Conservation (phyloP, 2,888 invertebrate species). For the Drosophila borealis region DNA sequence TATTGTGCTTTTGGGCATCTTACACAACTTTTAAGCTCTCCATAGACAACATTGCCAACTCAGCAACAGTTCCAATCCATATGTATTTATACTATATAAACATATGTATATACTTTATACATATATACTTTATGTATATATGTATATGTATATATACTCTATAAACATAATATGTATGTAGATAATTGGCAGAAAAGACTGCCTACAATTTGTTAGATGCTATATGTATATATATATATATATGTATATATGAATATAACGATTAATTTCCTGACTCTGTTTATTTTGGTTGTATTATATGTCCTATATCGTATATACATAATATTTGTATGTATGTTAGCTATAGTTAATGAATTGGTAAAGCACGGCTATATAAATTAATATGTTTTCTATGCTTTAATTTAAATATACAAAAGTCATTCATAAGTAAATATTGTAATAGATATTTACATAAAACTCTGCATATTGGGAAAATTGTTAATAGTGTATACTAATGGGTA, state of each 20-base stretch:
- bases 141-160: conserved; percentile 17
- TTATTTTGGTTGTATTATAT: conserved; percentile 20
- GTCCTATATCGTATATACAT: conserved; percentile 21
- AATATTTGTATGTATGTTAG: not conserved
- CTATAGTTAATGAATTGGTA: conserved; percentile 9
- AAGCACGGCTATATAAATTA: conserved; percentile 5
- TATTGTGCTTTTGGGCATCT: conserved; percentile 7
- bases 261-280: not conserved
- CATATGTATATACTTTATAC: conserved; percentile 19
- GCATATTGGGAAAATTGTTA: conserved; percentile 1
- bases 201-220: conserved; percentile 39
- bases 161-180: conserved; percentile 12
- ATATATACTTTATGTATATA: conserved; percentile 25
- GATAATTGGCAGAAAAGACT: conserved; percentile 36
- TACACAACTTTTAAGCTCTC: conserved; percentile 39
- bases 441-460: conserved; percentile 27
- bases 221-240: conserved; percentile 7
- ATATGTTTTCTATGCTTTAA: conserved; percentile 8
- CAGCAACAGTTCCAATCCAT: conserved; percentile 28
- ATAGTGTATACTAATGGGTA: conserved; percentile 21
- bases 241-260: conserved; percentile 15
- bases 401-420: conserved; percentile 6
- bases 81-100: conserved; percentile 22
- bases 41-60: conserved; percentile 27
- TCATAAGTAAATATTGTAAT: conserved; percentile 7